Conservation (phyloP, 2,797 vertebrate species). For the Sparidentex hasta region DNA sequence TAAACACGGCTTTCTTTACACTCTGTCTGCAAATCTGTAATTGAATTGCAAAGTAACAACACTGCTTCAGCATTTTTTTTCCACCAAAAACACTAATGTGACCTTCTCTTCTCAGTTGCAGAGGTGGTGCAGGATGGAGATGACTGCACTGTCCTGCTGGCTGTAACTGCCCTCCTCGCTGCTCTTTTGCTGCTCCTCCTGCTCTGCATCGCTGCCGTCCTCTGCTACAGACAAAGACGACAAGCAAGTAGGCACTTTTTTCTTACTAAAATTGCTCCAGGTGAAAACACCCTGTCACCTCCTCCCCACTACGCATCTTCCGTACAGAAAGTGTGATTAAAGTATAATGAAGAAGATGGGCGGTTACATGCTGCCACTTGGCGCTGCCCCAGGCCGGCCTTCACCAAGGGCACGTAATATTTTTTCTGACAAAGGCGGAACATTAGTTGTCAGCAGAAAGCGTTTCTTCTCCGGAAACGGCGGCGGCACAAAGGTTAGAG, state of each 20-base stretch:
- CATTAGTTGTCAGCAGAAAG: constrained; percentile 73
- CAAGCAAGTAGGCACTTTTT: constrained; percentile 76
- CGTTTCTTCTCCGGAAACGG: constrained; percentile 46
- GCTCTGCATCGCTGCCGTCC: constrained; percentile 71
- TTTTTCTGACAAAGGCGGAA: constrained; percentile 72
- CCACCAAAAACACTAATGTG: constrained; percentile 32
- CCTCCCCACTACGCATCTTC: constrained; percentile 16
- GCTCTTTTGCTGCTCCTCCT: constrained; percentile 73
- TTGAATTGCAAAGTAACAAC: constrained; percentile 31
- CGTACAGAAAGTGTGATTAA: constrained; percentile 71
- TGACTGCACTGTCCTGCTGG: constrained; percentile 65
- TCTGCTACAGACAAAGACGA: constrained; percentile 72
- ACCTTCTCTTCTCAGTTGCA: constrained; percentile 71
- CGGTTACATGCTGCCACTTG: constrained; percentile 58
- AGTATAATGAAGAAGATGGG: constrained; percentile 74
- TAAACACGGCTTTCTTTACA: constrained; percentile 35
- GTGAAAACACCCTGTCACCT: constrained; percentile 34
- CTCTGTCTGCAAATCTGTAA: constrained; percentile 35
- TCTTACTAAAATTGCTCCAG: constrained; percentile 53
- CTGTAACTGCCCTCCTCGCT: constrained; percentile 56
- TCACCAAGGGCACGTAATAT: constrained; percentile 71
- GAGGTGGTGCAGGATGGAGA: constrained; percentile 71
- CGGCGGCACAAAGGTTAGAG: constrained; percentile 21
- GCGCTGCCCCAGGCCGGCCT: constrained; percentile 60
- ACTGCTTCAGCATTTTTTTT: constrained; percentile 34